These are phyloP conservation scores for Drosophila pandora DNA, from an alignment of 1,140 invertebrate genomes.

Conservation along the genomic window DNA sequence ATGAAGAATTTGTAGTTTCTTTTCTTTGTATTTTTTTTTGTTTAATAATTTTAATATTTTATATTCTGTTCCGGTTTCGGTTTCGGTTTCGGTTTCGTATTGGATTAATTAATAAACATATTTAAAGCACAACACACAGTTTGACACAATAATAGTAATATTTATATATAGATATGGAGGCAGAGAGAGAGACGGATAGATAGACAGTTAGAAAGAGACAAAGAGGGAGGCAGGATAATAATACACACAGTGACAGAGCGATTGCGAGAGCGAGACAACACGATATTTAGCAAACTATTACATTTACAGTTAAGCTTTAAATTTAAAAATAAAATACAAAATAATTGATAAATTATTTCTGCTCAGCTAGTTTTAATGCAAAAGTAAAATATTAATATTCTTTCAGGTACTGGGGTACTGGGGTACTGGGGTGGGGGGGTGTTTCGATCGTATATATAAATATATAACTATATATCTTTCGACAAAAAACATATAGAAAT, in stretches of 20 bases:
- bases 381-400: slow-evolving; percentile 11
- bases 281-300: slow-evolving; percentile 59
- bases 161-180: slow-evolving; percentile 34
- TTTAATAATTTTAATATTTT: slow-evolving; percentile 27
- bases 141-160: slow-evolving; percentile 71
- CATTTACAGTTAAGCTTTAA: slow-evolving; percentile 48
- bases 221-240: slow-evolving; percentile 21
- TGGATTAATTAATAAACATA: slow-evolving; percentile 54
- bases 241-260: slow-evolving; percentile 8
- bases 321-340: slow-evolving; percentile 13
- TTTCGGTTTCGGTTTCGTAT: too few species aligned
- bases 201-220: slow-evolving; percentile 40
- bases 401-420: background rate
- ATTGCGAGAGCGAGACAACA: slow-evolving; percentile 35
- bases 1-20: slow-evolving; percentile 50
- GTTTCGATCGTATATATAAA: slow-evolving; percentile 15
- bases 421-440: background rate
- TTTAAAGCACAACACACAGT: slow-evolving; percentile 78
- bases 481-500: background rate
- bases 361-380: slow-evolving; percentile 32
- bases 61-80: slow-evolving; percentile 58
- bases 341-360: slow-evolving; percentile 1
- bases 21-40: slow-evolving; percentile 22
- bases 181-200: slow-evolving; percentile 27
- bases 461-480: background rate